phyloP scores from a whole-genome alignment of 2,113 vertebrate species.

The Pachypanchax playfairii region DNA sequence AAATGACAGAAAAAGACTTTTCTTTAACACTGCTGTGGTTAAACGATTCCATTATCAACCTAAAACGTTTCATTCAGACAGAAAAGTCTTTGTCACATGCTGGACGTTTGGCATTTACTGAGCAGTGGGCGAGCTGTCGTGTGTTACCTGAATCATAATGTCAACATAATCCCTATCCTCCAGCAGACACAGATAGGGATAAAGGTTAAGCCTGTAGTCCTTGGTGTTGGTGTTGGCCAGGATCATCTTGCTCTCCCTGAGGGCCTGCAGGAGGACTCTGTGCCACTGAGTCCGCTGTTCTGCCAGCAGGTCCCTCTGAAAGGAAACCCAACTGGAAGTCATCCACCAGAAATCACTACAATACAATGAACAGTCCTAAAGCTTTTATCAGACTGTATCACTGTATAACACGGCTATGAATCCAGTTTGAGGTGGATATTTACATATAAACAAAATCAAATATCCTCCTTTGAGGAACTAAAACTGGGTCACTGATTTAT shows the following conservation, averaged over 20 bases:
- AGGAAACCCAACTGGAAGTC: conserved; percentile 37
- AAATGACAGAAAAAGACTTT: not conserved
- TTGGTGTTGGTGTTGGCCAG: conserved; percentile 47
- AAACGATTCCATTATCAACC: not conserved
- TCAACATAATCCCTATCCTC: conserved; percentile 83
- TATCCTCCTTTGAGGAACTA: conserved; percentile 5
- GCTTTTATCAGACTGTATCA: not conserved
- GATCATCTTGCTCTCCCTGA: conserved; percentile 78
- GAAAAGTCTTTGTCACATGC: conserved; percentile 6
- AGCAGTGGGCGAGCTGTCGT: conserved; percentile 8
- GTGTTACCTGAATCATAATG: conserved; percentile 89
- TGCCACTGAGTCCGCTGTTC: conserved; percentile 81
- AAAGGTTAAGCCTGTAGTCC: conserved; percentile 64
- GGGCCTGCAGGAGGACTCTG: conserved; percentile 68
- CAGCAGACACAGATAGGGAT: conserved; percentile 89
- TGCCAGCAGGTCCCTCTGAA: conserved; percentile 83
- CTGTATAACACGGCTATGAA: conserved; percentile 7
- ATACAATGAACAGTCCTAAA: conserved; percentile 9
- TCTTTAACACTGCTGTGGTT: not conserved
- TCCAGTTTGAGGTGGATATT: conserved; percentile 10
- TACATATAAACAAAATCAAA: not conserved
- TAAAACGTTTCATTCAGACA: conserved; percentile 1
- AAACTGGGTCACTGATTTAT: conserved; percentile 16
- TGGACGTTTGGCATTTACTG: not conserved
- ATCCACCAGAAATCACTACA: conserved; percentile 7